These are phyloP conservation scores for Isoperla grammatica DNA, from an alignment of 2,888 invertebrate species.

Conservation along the genomic window DNA sequence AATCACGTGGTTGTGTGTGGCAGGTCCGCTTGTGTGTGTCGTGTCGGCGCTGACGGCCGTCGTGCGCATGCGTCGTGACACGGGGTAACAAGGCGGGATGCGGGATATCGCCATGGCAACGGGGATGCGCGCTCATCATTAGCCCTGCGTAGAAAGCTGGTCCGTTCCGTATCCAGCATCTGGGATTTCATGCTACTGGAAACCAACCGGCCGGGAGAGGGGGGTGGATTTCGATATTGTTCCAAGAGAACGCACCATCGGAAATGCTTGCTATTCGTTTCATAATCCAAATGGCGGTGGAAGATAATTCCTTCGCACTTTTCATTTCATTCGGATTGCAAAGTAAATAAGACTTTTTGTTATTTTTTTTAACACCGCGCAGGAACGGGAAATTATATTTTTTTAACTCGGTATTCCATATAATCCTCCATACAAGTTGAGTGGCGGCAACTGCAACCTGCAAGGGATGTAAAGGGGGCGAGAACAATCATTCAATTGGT, in stretches of 20 bases:
- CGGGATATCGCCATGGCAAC: slow-evolving; percentile 46
- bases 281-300: no score
- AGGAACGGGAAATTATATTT: no score
- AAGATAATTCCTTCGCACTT: neutral
- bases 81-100: slow-evolving; percentile 47
- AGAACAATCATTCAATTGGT: no score
- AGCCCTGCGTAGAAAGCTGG: slow-evolving; percentile 9
- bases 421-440: no score
- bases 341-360: no score
- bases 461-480: no score
- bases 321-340: neutral
- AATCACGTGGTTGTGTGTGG: no score
- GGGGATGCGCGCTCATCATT: slow-evolving; percentile 22
- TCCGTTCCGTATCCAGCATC: neutral
- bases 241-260: neutral
- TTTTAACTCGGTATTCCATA: no score
- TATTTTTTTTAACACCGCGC: no score
- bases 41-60: neutral
- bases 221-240: slow-evolving; percentile 1
- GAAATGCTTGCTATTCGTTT: no score
- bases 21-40: no score
- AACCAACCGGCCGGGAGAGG: neutral
- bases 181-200: neutral
- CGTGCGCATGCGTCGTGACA: slow-evolving; percentile 11
- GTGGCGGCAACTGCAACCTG: no score